Conservation (phyloP, 2,797 vertebrate genomes). For the Hippopotamyrus pictus region DNA sequence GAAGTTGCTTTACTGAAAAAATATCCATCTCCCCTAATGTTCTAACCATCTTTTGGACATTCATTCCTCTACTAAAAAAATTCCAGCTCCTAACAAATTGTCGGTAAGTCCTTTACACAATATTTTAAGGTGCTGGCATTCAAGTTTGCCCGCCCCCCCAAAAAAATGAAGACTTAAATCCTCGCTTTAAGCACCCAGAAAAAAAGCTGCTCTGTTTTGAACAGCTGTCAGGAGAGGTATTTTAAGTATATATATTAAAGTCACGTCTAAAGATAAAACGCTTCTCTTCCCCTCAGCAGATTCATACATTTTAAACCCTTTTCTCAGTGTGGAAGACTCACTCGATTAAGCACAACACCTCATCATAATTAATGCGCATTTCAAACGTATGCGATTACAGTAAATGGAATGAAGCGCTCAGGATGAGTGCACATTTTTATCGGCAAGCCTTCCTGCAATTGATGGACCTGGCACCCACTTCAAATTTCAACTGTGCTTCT, state of each 20-base stretch:
- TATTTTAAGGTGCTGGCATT: not conserved
- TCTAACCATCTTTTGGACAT: not conserved
- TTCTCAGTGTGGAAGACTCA: not conserved
- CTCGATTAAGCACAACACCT: not conserved
- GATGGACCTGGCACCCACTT: slow-evolving; percentile 1
- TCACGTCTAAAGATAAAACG: slow-evolving; percentile 11
- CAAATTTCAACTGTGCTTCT: not conserved
- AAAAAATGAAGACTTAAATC: not conserved
- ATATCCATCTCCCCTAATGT: not conserved
- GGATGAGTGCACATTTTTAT: slow-evolving; percentile 21
- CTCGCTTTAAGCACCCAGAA: not conserved
- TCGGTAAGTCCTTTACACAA: not conserved
- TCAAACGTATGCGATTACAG: slow-evolving; percentile 17
- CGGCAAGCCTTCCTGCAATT: not conserved
- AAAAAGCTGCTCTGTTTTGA: not conserved
- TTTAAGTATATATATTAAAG: not conserved
- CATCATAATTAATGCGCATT: slow-evolving; percentile 4
- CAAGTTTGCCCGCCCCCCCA: not conserved
- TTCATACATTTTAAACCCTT: not conserved
- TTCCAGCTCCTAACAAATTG: not conserved
- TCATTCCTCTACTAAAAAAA: not conserved
- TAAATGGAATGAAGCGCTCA: slow-evolving; percentile 2
- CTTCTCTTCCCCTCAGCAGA: not conserved
- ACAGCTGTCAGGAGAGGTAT: not conserved
- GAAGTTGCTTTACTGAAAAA: not conserved